Evolutionary conservation across 2,797 vertebrate species (phyloP).

Genomic region (Pseudochaenichthys georgianus): DNA sequence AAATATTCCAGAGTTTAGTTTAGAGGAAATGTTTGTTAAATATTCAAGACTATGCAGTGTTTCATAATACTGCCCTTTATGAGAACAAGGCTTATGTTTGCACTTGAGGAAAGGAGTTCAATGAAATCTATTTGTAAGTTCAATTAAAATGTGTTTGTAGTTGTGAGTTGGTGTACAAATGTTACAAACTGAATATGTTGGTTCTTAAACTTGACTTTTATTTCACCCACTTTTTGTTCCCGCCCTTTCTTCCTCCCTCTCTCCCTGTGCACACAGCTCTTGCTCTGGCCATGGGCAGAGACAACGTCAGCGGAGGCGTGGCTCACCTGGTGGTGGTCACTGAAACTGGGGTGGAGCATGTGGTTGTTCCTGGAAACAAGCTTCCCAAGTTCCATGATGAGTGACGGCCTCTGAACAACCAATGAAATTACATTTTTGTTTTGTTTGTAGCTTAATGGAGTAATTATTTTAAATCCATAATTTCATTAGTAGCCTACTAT

Average conservation of each 20-base stretch:
- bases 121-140: neutral
- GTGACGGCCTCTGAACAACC: neutral
- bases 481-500: neutral
- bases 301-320: slow-evolving; percentile 91
- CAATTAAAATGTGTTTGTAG: too few species aligned
- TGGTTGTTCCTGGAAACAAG: slow-evolving; percentile 86
- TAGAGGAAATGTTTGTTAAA: neutral
- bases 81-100: neutral
- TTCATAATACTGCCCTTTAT: neutral
- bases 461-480: neutral
- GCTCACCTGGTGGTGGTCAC: slow-evolving; percentile 88
- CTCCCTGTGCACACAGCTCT: slow-evolving; percentile 79
- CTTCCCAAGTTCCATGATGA: slow-evolving; percentile 88
- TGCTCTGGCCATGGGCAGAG: slow-evolving; percentile 89
- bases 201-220: neutral
- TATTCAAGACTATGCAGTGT: neutral
- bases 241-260: neutral
- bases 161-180: neutral
- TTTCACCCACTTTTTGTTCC: neutral
- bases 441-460: neutral
- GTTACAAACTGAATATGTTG: neutral
- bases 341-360: slow-evolving; percentile 83
- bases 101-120: neutral
- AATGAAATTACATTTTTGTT: neutral
- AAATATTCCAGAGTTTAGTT: neutral